phyloP scores from a whole-genome alignment of 2,113 vertebrate species.

The Casuarius casuarius region DNA sequence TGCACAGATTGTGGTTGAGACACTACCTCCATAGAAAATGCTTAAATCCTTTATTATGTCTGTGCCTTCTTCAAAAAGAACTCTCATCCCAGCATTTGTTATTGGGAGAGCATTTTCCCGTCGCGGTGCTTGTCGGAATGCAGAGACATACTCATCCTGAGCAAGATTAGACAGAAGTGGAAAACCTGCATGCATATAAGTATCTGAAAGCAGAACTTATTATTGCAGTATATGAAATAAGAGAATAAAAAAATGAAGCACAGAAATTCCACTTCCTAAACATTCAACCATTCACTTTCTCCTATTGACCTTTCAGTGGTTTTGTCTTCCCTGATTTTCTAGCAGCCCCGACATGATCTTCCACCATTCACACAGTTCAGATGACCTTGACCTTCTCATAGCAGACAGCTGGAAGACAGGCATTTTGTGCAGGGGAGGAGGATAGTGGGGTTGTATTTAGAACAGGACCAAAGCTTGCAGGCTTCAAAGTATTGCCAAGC shows the following conservation, averaged over 20 bases:
- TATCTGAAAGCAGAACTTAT: not conserved
- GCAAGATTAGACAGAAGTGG: not conserved
- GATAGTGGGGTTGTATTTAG: not conserved
- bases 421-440: not conserved
- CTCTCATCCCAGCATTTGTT: slow-evolving; percentile 85
- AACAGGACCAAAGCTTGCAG: not conserved
- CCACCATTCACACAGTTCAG: not conserved
- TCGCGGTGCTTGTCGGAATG: slow-evolving; percentile 88
- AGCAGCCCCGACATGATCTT: not conserved
- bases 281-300: not conserved
- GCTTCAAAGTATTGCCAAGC: not conserved
- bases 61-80: slow-evolving; percentile 79
- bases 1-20: slow-evolving; percentile 70
- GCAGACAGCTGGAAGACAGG: not conserved
- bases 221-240: not conserved
- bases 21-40: slow-evolving; percentile 86
- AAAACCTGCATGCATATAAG: not conserved
- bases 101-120: slow-evolving; percentile 84
- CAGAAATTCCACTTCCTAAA: not conserved
- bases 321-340: not conserved
- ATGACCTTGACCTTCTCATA: not conserved
- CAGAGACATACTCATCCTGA: slow-evolving; percentile 87
- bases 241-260: not conserved
- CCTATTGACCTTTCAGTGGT: not conserved
- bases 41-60: slow-evolving; percentile 81